phyloP scores from a whole-genome alignment of 1,140 invertebrate genomes.

The Rhynchophorus ferrugineus region DNA sequence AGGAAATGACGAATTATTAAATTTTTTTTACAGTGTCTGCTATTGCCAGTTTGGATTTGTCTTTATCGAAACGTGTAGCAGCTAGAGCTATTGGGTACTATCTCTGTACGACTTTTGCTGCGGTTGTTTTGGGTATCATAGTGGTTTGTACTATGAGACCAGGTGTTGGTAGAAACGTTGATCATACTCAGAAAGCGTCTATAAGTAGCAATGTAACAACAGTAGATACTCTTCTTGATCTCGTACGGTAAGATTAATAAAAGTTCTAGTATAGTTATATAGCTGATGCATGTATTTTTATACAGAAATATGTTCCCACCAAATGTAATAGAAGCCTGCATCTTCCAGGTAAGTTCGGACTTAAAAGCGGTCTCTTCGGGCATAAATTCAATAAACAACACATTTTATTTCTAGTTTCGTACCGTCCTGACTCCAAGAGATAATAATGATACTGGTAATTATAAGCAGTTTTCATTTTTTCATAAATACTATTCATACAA shows the following conservation, averaged over 20 bases:
- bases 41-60: slow-evolving; percentile 60
- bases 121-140: slow-evolving; percentile 67
- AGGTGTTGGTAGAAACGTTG: slow-evolving; percentile 43
- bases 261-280: background rate
- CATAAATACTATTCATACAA: background rate
- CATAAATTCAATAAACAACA: background rate
- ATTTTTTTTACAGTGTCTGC: slow-evolving; percentile 48
- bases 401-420: slow-evolving; percentile 37
- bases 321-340: slow-evolving; percentile 65
- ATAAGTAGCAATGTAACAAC: slow-evolving; percentile 56
- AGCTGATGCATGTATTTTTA: slow-evolving; percentile 20
- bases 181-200: slow-evolving; percentile 15
- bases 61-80: slow-evolving; percentile 58
- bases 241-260: slow-evolving; percentile 50
- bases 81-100: slow-evolving; percentile 66
- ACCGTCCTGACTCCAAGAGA: slow-evolving; percentile 35
- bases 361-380: slow-evolving; percentile 3
- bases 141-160: slow-evolving; percentile 64
- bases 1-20: too few relatives aligned
- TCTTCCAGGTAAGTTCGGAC: slow-evolving; percentile 33
- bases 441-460: slow-evolving; percentile 23
- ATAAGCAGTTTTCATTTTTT: background rate
- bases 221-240: slow-evolving; percentile 76
- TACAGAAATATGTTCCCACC: slow-evolving; percentile 68
- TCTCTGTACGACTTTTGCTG: slow-evolving; percentile 64